Evolutionary conservation across 1,140 invertebrate genomes (phyloP), one percentile per base, ranked within the genome.

Genomic region (Yoshiicerus persimilis): DNA sequence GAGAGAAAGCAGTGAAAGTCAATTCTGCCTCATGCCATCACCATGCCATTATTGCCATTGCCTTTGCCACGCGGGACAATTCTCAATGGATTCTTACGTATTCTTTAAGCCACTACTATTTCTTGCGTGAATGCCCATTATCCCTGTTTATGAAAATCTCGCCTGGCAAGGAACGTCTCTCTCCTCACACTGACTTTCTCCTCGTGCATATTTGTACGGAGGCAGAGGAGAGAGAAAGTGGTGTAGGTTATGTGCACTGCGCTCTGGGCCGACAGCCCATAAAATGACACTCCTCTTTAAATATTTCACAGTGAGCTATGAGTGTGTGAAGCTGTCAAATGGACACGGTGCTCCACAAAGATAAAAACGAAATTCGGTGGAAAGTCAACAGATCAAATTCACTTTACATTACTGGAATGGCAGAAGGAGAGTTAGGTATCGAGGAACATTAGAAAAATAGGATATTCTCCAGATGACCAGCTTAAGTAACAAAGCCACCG

Each of bases 111-210:
- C 32, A 80, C 75, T 38, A 80, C 75, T 80, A 80, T 80, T 80
- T 80, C 75, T 80, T 80, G 75, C 75, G 32, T 80, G 75, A 80
- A 80, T 80, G 75, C 75, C 75, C 34, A 80, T 80, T 80, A 80
- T 80, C 75, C 75, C 75, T 38, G 75, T 80, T 70, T 80, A 80
- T 80, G 75, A 80, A 80, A 80, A 80, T 80, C 32, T 38, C 36
- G 75, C 36, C 75, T 80, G 75, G 34, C 75, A 36, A 36, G 75
- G 16, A 30, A 27, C 30, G 27, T 34, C 25, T 0, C 3, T 30
- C 4, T 6, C 4, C 62, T 25, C n/a, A 64, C 0, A 64, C n/a
- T 10, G 9, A 64, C 25, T n/a, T 10, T 6, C 62, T 25, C 62
- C n/a, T 4, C 56, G 5, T n/a, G 23, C 20, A 23, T 25, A 64